Percentiles rank a stretch among this genome's conserved stretches.
These are phyloP conservation scores for Galleria mellonella DNA, from an alignment of 1,140 invertebrate genomes.

Conservation along the genomic window DNA sequence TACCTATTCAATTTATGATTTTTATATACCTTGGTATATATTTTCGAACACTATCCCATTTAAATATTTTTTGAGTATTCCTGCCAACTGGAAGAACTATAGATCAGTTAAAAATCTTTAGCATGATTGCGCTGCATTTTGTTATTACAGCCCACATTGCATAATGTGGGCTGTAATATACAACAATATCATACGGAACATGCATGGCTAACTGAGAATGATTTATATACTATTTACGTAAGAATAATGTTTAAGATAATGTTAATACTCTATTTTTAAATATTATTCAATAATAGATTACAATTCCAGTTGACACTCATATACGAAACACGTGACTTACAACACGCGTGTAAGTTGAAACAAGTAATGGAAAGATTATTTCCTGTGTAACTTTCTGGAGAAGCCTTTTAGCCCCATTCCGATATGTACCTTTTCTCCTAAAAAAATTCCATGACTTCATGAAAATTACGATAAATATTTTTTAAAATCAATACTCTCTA, in stretches of 20 bases:
- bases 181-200: constrained; percentile 6
- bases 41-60: too few species aligned
- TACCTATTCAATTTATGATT: too few species aligned
- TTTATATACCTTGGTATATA: too few species aligned
- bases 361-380: constrained; percentile 24
- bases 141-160: too few species aligned
- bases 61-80: too few species aligned
- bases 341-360: constrained; percentile 20
- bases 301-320: constrained; percentile 17
- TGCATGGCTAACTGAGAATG: constrained; percentile 9
- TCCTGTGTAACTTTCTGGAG: constrained; percentile 22
- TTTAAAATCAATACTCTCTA: too few species aligned
- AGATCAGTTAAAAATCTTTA: constrained; percentile 5
- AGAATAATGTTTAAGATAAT: too few species aligned
- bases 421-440: constrained; percentile 21
- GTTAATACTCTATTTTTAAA: too few species aligned
- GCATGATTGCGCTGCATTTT: constrained; percentile 15
- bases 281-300: too few species aligned
- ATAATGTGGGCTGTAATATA: constrained; percentile 18
- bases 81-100: constrained; percentile 4
- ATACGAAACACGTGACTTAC: constrained; percentile 14
- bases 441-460: constrained; percentile 5
- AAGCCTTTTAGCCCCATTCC: constrained; percentile 17
- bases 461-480: too few species aligned
- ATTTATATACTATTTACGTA: constrained; percentile 15